Base-by-base conservation (phyloP, 2,888 invertebrate genomes). In the Hedya salicella region DNA sequence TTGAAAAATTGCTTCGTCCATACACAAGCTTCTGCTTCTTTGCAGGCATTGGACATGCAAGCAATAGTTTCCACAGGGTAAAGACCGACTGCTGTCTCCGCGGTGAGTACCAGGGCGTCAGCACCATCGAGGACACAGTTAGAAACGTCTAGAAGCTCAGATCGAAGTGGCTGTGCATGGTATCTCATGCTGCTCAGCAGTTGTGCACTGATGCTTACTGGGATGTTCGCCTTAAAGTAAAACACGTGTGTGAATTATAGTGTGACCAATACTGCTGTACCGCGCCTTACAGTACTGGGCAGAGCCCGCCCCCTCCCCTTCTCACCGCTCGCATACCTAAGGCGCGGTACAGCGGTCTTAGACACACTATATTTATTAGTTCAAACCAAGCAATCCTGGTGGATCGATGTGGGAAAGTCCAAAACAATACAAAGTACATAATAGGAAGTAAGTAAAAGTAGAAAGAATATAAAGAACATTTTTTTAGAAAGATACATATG, bases 51-150 rank as follows among this genome's bases (percentile, higher is more conserved):
- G 8, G 91, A 86, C 75, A 94, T 77, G 14, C 82, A 86, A 2
- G 80, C 72, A 5, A 94, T 79, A 3, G 92, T 81, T 5, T 92
- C 85, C 4, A 94, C 84, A 0, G 95, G 95, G 73, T 93, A 94
- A 13, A 86, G 77, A 9, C 95, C 95, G 69, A 95, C 93, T 14
- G 95, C 94, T 0, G 95, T 95, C 78, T 96, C 96, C 52, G 95
- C 95, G 0, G 94, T 94, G 50, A 96, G 87, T 85, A 95, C 94
- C 65, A 96, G 90, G 72, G 93, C 94, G 78, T 96, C 96, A 52
- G 94, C 95, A 16, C 96, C 96, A 75, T 96, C 96, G 16, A 96
- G 81, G 19, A 96, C 94, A 57, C 96, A 95, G 78, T 95, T 96
- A 44, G 95, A 95, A 6, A 96, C 94, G 73, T 95, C 95, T 30